These are phyloP conservation scores for Geotrypetes seraphini DNA, from an alignment of 2,797 vertebrate genomes.

Conservation along the genomic window DNA sequence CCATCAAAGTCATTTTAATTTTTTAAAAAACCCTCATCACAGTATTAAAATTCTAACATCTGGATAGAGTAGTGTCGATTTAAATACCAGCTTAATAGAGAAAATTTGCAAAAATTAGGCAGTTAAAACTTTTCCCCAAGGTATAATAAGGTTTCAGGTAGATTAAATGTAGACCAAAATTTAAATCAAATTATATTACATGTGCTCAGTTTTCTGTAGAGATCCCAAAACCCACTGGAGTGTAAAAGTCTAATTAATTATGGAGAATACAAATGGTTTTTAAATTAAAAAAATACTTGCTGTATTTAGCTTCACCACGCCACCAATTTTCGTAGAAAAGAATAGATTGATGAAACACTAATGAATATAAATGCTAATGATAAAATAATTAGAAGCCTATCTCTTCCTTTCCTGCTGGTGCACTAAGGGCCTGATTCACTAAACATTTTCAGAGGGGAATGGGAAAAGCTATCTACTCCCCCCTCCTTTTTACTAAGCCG, in stretches of 20 bases:
- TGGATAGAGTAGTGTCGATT: conserved; percentile 4
- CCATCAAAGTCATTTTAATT: conserved; percentile 5
- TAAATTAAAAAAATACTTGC: conserved; percentile 56
- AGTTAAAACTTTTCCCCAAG: conserved; percentile 35
- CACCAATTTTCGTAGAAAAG: conserved; percentile 28
- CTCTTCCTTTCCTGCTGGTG: no score
- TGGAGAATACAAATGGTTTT: conserved; percentile 56
- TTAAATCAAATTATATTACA: conserved; percentile 60
- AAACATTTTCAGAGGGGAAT: conserved; percentile 15
- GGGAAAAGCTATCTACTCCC: no score
- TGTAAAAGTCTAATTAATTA: conserved; percentile 67
- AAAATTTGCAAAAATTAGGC: conserved; percentile 23
- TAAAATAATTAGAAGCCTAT: no score
- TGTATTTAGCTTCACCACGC: conserved; percentile 37
- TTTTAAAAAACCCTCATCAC: conserved; percentile 4
- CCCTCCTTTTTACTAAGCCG: no score
- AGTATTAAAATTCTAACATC: conserved; percentile 4
- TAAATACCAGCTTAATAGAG: conserved; percentile 5
- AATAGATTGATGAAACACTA: no score
- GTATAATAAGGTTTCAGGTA: conserved; percentile 51
- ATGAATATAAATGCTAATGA: no score
- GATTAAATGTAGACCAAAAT: conserved; percentile 56
- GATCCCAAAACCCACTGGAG: conserved; percentile 45
- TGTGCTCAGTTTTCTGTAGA: conserved; percentile 53
- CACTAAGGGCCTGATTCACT: no score